Evolutionary conservation across 2,113 vertebrate species (phyloP).

Genomic region (Heloderma charlesbogerti): DNA sequence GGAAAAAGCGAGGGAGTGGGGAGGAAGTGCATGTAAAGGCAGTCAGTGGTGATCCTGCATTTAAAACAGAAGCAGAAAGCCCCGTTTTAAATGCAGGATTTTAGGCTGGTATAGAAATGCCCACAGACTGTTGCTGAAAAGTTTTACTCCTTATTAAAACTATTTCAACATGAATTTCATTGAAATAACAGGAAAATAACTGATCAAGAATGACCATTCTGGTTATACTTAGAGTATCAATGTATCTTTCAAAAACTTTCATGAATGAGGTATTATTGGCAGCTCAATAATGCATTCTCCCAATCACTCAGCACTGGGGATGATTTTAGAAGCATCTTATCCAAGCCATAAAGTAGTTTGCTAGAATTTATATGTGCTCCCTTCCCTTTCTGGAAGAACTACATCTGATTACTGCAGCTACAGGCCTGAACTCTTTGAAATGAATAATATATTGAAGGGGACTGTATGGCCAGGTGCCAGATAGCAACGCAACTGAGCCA

Average conservation of each 20-base stretch:
- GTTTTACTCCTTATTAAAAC: neutral
- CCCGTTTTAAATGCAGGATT: no score
- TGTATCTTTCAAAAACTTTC: constrained; percentile 5
- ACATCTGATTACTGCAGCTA: constrained; percentile 17
- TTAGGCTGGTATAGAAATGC: no score
- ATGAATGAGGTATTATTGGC: neutral
- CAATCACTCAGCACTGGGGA: neutral
- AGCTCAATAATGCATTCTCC: constrained; percentile 17
- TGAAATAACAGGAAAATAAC: neutral
- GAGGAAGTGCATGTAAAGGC: no score
- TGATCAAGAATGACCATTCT: neutral
- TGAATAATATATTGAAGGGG: constrained; percentile 26
- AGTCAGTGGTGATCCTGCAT: no score
- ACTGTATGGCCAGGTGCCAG: neutral
- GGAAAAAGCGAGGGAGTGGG: no score
- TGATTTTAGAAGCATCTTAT: constrained; percentile 8
- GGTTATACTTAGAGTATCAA: neutral
- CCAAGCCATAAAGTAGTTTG: constrained; percentile 4
- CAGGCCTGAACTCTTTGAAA: neutral
- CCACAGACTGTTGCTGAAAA: neutral
- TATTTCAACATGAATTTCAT: constrained; percentile 1
- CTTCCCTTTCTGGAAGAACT: constrained; percentile 8
- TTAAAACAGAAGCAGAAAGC: no score
- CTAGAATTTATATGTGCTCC: constrained; percentile 11
- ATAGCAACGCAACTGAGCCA: neutral